Conservation (phyloP, 2,888 invertebrate genomes). For the Stegana nigrithorax region DNA sequence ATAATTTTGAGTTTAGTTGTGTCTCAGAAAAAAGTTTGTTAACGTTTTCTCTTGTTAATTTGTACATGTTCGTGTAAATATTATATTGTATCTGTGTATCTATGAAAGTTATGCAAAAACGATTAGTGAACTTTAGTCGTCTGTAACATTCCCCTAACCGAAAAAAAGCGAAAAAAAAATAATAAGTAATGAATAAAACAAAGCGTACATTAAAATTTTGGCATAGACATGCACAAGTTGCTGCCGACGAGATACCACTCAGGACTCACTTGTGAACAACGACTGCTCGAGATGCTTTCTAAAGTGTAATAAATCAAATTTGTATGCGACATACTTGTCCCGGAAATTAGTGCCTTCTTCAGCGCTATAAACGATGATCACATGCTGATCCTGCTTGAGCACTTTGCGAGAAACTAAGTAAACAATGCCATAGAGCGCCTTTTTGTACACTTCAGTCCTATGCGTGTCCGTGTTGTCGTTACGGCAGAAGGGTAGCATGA, state of each 20-base stretch:
- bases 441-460: conserved; percentile 40
- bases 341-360: conserved; percentile 40
- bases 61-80: neutral
- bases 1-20: neutral
- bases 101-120: neutral
- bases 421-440: conserved; percentile 48
- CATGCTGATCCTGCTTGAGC: conserved; percentile 34
- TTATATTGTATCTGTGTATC: neutral
- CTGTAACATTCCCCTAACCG: neutral
- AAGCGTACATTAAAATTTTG: no score
- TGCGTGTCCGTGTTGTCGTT: conserved; percentile 27
- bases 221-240: neutral
- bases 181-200: neutral
- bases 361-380: conserved; percentile 54
- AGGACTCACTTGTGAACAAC: no score
- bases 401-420: conserved; percentile 43
- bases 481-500: conserved; percentile 48
- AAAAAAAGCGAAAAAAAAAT: neutral
- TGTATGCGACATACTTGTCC: conserved; percentile 55
- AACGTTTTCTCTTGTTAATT: neutral
- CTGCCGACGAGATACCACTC: no score
- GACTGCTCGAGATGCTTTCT: conserved; percentile 38
- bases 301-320: conserved; percentile 42
- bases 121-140: neutral
- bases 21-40: neutral